Evolutionary conservation across 2,113 vertebrate species (phyloP), one percentile per base, ranked within the genome.

Genomic region (Martes martes): DNA sequence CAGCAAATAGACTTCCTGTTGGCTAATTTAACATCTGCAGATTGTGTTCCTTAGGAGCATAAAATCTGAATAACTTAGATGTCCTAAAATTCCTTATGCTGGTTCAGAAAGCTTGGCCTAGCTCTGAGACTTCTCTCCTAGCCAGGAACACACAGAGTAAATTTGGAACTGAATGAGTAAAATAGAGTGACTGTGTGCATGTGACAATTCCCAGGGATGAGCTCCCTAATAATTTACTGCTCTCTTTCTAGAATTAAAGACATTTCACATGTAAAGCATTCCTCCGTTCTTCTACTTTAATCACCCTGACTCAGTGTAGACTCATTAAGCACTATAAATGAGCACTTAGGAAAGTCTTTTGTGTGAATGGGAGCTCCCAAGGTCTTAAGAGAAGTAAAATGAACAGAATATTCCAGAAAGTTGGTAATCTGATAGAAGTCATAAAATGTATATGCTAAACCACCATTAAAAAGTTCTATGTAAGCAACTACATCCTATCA

Each of bases 11-110:
- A 39, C 11, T 39, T 65, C 31, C 36, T 86, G 4, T n/a, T 95
- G 81, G 13, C 65, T 94, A 95, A 88, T 95, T 91, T 96, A 90
- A 86, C 50, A 19, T 42, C 15, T 82, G 63, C 80, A 63, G 3
- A 92, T 94, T 50, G 11, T 50, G 47, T 50, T 50, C 47, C 47
- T 50, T 50, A 50, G 47, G 47, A 50, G 47, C 47, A 50, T 50
- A 50, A 50, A 50, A 50, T 50, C 11, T 50, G 11, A 50, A 50
- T 50, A 50, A 50, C 11, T 50, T 50, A 50, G 47, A 50, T 50
- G 47, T 50, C 47, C 47, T 50, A 50, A 50, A 50, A 50, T 50
- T 50, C 11, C 47, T 50, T 50, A 50, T 50, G 47, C 47, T 50
- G 47, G 11, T 50, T 50, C 47, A 50, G 47, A 50, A 50, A 50